Evolutionary conservation across 1,140 invertebrate species (phyloP), one percentile per base, ranked within the genome.

Genomic region (Musca vetustissima): DNA sequence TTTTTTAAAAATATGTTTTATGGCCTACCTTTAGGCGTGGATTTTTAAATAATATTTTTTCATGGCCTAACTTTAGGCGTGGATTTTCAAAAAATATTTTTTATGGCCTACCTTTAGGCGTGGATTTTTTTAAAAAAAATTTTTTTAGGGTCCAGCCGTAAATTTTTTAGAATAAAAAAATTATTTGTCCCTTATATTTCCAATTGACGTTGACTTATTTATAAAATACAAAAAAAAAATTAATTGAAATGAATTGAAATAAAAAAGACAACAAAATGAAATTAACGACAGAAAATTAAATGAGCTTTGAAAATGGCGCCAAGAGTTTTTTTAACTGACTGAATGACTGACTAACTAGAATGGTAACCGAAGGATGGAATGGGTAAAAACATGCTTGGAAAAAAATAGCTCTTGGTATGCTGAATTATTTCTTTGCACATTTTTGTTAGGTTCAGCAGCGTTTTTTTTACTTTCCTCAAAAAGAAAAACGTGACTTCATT

Each of bases 401-500:
- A 61, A 61, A 61, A 61, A 61, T 61, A 28, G 32, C 57, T 61
- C 32, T 36, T 36, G 57, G 57, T 61, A 61, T 17, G 49, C 21
- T 52, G 17, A 19, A 8, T 52, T 52, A 52, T 52, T 52, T 52
- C 32, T 52, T 52, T 22, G 9, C 1, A 9, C 21, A 19, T 52
- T 52, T 19, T 52, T 52, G 17, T 52, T 11, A 19, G 28, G 21
- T 1, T 52, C 22, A 21, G 32, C 43, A 17, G 11, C 28, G 17
- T 36, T 61, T 36, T 61, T 28, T 61, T n/a, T 14, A 28, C n/a
- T 59, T 59, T 59, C n/a, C 49, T 61, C 36, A 11, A 14, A 9
- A 28, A 59, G 21, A 59, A 69, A 76, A 73, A 76, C 75, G 76
- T 78, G 76, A 78, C 76, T 78, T 78, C 76, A 78, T 78, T 78